These are phyloP conservation scores for Heteropelma amictum DNA, from an alignment of 2,888 invertebrate genomes.

Conservation along the genomic window DNA sequence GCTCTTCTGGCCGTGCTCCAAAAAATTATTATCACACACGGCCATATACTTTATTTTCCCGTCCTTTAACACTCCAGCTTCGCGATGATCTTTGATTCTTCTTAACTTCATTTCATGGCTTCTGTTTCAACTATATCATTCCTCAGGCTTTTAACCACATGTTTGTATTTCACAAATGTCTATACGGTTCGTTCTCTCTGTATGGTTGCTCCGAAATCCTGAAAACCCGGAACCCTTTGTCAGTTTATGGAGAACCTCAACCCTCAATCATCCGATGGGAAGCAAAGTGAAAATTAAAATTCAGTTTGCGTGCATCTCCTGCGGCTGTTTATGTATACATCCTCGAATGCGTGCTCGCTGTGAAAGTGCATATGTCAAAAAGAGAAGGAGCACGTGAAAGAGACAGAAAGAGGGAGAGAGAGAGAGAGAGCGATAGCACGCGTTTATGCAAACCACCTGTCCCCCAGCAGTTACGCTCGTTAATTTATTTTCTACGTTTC, in stretches of 20 bases:
- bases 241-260: constrained; percentile 11
- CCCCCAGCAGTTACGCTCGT: constrained; percentile 61
- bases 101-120: no score
- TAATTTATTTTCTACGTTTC: constrained; percentile 54
- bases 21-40: no score
- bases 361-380: neutral
- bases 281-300: constrained; percentile 71
- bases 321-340: constrained; percentile 51
- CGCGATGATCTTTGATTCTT: no score
- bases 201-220: no score
- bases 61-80: no score
- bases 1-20: no score
- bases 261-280: constrained; percentile 60
- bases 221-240: constrained; percentile 3
- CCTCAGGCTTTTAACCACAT: no score
- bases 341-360: constrained; percentile 13
- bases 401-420: neutral
- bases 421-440: constrained; percentile 13
- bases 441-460: constrained; percentile 70
- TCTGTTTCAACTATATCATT: no score
- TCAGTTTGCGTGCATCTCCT: constrained; percentile 64
- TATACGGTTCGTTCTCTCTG: no score
- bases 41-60: no score
- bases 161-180: no score
- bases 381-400: neutral